These are phyloP conservation scores for Pteria penguin DNA, from an alignment of 2,888 invertebrate species.

Conservation along the genomic window DNA sequence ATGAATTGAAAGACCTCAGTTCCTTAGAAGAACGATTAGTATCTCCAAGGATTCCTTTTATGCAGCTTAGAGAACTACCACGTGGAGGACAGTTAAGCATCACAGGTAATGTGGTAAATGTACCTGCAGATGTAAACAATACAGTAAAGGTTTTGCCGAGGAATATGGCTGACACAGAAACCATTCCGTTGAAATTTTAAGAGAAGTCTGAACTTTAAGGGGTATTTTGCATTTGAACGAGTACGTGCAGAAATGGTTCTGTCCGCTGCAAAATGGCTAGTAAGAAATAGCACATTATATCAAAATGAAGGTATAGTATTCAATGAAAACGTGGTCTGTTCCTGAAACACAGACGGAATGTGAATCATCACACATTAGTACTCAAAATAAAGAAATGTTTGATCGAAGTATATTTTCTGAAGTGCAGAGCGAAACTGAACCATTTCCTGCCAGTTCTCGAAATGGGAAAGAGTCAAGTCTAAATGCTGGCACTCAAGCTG, in stretches of 20 bases:
- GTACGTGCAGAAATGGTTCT: slow-evolving; percentile 46
- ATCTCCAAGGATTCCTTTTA: slow-evolving; percentile 24
- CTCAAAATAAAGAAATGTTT: too few relatives aligned
- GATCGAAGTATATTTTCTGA: not conserved
- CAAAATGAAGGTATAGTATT: not conserved
- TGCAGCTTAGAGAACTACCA: slow-evolving; percentile 23
- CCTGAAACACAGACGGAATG: too few relatives aligned
- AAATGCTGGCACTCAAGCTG: too few relatives aligned
- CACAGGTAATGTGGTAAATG: slow-evolving; percentile 28
- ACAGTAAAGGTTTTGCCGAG: slow-evolving; percentile 12
- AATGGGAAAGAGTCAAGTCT: too few relatives aligned
- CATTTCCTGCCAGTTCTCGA: too few relatives aligned
- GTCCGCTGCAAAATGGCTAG: slow-evolving; percentile 31
- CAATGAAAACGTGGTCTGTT: not conserved
- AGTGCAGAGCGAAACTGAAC: not conserved
- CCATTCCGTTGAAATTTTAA: slow-evolving; percentile 34
- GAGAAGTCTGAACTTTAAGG: slow-evolving; percentile 31
- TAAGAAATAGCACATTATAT: not conserved
- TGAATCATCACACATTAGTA: too few relatives aligned
- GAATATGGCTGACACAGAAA: not conserved
- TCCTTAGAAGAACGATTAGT: slow-evolving; percentile 22
- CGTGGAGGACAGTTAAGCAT: slow-evolving; percentile 31
- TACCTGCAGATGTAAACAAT: slow-evolving; percentile 17
- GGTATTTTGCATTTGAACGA: slow-evolving; percentile 41
- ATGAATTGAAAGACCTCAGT: too few relatives aligned